Conservation (phyloP, 2,113 vertebrate genomes). For the Illadopsis cleaveri region DNA sequence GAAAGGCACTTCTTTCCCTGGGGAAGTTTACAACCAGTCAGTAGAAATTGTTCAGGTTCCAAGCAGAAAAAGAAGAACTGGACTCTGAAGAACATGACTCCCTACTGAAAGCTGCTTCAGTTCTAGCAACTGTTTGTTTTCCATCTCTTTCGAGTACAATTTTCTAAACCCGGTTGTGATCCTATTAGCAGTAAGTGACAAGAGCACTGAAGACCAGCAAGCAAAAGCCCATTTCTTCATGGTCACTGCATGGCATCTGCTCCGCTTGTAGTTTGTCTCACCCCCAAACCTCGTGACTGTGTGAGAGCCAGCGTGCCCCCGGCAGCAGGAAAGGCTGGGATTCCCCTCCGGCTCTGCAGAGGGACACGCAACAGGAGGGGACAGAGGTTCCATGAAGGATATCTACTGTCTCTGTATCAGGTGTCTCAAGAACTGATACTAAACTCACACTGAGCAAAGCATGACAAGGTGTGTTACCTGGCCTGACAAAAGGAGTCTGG, state of each 20-base stretch:
- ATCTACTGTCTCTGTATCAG: background rate
- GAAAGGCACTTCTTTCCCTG: background rate
- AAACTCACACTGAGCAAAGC: background rate
- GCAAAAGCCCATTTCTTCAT: background rate
- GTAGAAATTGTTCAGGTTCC: background rate
- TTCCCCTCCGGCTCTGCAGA: background rate
- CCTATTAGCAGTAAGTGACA: background rate
- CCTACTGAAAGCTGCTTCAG: background rate
- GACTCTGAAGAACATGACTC: background rate
- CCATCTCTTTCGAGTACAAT: background rate
- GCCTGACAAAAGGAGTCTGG: background rate
- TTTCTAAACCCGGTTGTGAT: background rate
- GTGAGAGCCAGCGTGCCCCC: accelerated
- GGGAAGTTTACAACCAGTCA: background rate
- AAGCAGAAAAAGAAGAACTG: background rate
- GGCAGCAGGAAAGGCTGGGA: background rate
- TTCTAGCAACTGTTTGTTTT: background rate
- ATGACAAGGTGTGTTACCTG: background rate
- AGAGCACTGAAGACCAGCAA: background rate
- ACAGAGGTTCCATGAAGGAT: background rate
- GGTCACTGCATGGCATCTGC: background rate
- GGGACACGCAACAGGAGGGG: background rate
- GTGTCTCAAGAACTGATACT: background rate
- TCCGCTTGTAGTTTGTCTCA: background rate
- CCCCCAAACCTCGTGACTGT: background rate